Evolutionary conservation across 2,113 vertebrate genomes (phyloP).

Genomic region (Thryonomys swinderianus): DNA sequence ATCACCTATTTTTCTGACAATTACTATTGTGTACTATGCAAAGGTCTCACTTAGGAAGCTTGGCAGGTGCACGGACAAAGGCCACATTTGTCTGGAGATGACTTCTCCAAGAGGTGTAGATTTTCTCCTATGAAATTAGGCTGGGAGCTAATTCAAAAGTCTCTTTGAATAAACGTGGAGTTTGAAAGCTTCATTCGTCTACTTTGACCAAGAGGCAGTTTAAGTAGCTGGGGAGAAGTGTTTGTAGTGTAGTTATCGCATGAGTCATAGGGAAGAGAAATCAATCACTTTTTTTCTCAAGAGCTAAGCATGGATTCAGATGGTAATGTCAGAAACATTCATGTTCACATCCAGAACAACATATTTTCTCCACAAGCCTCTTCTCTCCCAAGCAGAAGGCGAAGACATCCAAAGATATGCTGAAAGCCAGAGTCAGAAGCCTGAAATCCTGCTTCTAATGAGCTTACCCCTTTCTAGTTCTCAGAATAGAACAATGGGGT

Average conservation of each 20-base stretch:
- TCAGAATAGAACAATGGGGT: not conserved
- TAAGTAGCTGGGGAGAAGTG: not conserved
- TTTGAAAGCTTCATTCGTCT: conserved; percentile 43
- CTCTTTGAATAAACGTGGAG: conserved; percentile 14
- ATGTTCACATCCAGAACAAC: not conserved
- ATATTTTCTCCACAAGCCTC: not conserved
- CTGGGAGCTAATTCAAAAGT: not conserved
- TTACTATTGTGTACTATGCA: rapidly evolving
- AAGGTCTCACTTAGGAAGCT: not conserved
- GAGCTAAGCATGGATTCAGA: not conserved
- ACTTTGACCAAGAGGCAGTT: not conserved
- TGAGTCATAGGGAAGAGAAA: conserved; percentile 22
- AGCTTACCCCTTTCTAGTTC: not conserved
- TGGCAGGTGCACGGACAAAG: not conserved
- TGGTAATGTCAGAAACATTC: rapidly evolving
- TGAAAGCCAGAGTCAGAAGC: not conserved
- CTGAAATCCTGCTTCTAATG: not conserved
- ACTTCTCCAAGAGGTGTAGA: not conserved
- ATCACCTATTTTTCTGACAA: not conserved
- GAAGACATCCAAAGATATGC: not conserved
- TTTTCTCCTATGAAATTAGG: not conserved
- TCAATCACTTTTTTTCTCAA: not conserved
- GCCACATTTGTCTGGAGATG: not conserved
- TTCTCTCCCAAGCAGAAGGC: not conserved
- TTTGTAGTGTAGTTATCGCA: not conserved